phyloP scores from a whole-genome alignment of 2,888 invertebrate genomes.

The Theristus sp. region DNA sequence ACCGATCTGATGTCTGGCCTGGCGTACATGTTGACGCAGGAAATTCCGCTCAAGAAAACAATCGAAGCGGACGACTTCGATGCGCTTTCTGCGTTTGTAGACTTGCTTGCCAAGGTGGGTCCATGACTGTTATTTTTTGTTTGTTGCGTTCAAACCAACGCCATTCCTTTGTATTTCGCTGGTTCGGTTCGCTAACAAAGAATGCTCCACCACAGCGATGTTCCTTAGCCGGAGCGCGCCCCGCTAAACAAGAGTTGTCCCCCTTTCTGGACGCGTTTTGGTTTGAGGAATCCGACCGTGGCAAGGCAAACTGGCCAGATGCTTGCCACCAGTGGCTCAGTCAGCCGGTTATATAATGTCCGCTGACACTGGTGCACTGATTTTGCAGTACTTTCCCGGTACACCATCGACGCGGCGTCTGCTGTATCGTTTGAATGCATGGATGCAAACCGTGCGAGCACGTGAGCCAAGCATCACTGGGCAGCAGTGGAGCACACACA shows the following conservation, averaged over 20 bases:
- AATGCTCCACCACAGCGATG: too few relatives aligned
- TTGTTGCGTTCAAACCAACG: slow-evolving; percentile 2
- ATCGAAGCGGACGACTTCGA: slow-evolving; percentile 52
- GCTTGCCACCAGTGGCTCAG: too few relatives aligned
- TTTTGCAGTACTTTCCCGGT: slow-evolving; percentile 56
- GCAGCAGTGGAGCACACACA: slow-evolving; percentile 29
- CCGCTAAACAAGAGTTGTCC: too few relatives aligned
- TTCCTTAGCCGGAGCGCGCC: too few relatives aligned
- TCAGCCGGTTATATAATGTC: too few relatives aligned
- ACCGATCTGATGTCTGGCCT: slow-evolving; percentile 70
- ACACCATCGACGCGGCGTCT: slow-evolving; percentile 47
- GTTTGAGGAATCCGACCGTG: too few relatives aligned
- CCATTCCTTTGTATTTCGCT: too few relatives aligned
- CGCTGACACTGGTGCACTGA: too few relatives aligned
- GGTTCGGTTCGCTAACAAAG: too few relatives aligned
- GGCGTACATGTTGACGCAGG: slow-evolving; percentile 58
- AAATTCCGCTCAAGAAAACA: slow-evolving; percentile 50
- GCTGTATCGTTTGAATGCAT: slow-evolving; percentile 43
- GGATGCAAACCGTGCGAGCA: slow-evolving; percentile 32
- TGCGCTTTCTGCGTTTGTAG: slow-evolving; percentile 54
- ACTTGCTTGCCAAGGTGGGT: slow-evolving; percentile 43
- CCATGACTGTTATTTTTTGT: neutral
- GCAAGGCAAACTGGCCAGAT: too few relatives aligned
- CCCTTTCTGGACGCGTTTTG: too few relatives aligned
- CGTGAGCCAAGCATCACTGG: slow-evolving; percentile 28